A percentile compares a stretch with the other conserved stretches of the same genome.
Conservation (phyloP, 2,797 vertebrate species). For the Hemitrygon akajei region DNA sequence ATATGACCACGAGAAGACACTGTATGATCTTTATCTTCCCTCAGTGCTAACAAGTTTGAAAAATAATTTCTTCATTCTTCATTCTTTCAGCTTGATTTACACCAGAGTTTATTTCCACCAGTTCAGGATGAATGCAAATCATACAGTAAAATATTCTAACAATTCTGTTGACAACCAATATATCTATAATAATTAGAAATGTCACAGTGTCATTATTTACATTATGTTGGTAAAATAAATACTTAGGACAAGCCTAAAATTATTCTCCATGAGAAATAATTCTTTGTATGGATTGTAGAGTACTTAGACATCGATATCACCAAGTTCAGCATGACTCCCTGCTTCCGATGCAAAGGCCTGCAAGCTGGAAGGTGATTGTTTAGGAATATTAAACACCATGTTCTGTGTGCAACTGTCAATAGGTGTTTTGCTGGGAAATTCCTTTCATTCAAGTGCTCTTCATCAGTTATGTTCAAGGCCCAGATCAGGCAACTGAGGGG, state of each 20-base stretch:
- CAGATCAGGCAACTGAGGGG: too few species aligned
- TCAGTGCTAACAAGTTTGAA: not conserved
- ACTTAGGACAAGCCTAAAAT: not conserved
- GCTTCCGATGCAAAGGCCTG: not conserved
- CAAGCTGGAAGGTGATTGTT: too few species aligned
- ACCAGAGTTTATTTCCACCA: not conserved
- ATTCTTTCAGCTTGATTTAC: not conserved
- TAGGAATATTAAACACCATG: too few species aligned
- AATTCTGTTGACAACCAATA: not conserved
- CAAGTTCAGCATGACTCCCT: not conserved
- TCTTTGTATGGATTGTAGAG: not conserved
- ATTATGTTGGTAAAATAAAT: not conserved
- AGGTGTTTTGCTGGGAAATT: too few species aligned
- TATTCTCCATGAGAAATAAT: not conserved
- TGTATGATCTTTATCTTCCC: not conserved
- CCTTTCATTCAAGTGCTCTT: too few species aligned
- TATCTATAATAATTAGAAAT: not conserved
- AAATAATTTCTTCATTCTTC: slow-evolving; percentile 14
- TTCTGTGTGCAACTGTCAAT: too few species aligned
- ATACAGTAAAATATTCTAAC: not conserved
- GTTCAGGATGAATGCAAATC: not conserved
- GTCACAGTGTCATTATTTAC: not conserved
- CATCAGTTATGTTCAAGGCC: too few species aligned
- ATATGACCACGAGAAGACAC: not conserved
- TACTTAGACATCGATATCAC: not conserved